Conservation (phyloP, 2,797 vertebrate species). For the Fundulus diaphanus region DNA sequence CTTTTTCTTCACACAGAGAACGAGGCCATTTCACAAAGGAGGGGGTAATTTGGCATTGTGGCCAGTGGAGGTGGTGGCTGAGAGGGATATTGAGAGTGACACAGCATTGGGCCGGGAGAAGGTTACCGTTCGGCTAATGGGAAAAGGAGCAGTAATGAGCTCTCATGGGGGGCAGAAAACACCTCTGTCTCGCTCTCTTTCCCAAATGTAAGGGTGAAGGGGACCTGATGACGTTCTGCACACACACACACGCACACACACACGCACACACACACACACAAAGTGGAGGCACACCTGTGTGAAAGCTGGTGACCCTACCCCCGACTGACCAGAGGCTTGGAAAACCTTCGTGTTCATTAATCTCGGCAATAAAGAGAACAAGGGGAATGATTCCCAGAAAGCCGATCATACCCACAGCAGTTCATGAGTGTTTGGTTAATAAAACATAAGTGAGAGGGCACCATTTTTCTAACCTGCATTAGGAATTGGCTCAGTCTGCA, state of each 20-base stretch:
- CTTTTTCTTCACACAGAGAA: constrained; percentile 51
- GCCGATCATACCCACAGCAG: constrained; percentile 39
- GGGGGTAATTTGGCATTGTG: constrained; percentile 65
- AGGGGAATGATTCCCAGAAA: constrained; percentile 46
- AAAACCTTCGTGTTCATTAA: constrained; percentile 77
- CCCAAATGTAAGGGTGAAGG: constrained; percentile 66
- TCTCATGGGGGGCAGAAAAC: constrained; percentile 76
- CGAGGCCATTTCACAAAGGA: constrained; percentile 61
- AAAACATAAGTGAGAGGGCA: constrained; percentile 54
- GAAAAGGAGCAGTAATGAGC: constrained; percentile 84
- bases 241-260: constrained; percentile 18
- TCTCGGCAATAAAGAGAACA: constrained; percentile 67
- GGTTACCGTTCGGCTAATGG: constrained; percentile 84
- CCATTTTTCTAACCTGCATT: constrained; percentile 46
- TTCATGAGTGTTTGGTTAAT: constrained; percentile 65
- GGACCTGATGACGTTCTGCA: constrained; percentile 58
- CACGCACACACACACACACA: constrained; percentile 16
- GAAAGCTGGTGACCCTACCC: constrained; percentile 51
- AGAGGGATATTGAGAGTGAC: constrained; percentile 75
- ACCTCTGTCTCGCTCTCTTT: constrained; percentile 45
- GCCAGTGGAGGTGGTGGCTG: constrained; percentile 39
- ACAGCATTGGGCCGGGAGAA: constrained; percentile 71
- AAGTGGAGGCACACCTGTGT: constrained; percentile 21
- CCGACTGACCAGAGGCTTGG: constrained; percentile 59
- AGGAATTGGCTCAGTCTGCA: constrained; percentile 49